Conservation (phyloP, 2,113 vertebrate genomes). For the Megalops atlanticus region DNA sequence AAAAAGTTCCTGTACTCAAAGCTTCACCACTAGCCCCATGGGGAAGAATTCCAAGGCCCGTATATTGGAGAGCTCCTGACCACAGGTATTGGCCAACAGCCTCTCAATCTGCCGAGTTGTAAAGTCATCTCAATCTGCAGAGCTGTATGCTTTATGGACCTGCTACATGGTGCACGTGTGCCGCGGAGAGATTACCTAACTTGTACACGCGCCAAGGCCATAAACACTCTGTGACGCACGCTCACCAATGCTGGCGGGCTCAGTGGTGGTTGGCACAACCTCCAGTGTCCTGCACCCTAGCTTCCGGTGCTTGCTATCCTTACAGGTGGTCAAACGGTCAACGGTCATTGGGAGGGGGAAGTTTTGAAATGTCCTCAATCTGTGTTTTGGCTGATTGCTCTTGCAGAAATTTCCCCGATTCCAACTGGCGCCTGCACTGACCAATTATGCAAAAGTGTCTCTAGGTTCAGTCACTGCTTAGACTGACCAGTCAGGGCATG, state of each 20-base stretch:
- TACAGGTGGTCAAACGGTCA: too few species aligned
- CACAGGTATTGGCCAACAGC: not conserved
- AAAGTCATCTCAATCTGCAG: not conserved
- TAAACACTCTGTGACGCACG: not conserved
- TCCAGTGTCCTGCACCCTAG: too few species aligned
- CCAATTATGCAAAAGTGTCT: not conserved
- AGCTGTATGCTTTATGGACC: not conserved
- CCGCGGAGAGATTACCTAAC: not conserved
- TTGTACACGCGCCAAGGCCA: not conserved
- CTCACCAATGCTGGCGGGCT: not conserved
- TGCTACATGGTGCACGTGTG: not conserved
- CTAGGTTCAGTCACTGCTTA: not conserved
- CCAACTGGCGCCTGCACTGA: not conserved
- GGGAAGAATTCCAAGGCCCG: not conserved
- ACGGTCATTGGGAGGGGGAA: too few species aligned
- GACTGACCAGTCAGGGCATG: not conserved
- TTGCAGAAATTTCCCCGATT: not conserved
- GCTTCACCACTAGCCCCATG: not conserved
- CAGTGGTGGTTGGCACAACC: too few species aligned
- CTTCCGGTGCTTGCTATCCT: too few species aligned
- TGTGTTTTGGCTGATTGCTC: not conserved
- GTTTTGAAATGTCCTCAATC: not conserved
- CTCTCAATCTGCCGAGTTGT: not conserved
- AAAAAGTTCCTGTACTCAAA: not conserved
- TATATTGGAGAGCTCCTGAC: not conserved